These are phyloP conservation scores for Physocephala rufipes DNA, from an alignment of 2,888 invertebrate genomes.

Conservation along the genomic window DNA sequence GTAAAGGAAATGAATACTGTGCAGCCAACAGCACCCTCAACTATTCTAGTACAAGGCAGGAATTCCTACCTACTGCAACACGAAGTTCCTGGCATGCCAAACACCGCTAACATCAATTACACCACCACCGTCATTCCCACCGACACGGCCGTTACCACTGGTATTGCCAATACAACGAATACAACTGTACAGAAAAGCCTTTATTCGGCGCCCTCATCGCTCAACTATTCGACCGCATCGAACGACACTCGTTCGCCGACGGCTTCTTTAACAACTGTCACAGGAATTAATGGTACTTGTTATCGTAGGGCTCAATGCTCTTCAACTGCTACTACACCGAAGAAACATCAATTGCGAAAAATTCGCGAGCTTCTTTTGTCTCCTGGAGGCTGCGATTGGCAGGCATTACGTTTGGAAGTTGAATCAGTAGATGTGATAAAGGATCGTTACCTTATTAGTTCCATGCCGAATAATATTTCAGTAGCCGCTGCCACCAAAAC, in stretches of 20 bases:
- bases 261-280: constrained; percentile 28
- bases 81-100: constrained; percentile 37
- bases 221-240: constrained; percentile 38
- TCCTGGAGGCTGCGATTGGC: constrained; percentile 56
- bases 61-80: constrained; percentile 36
- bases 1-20: constrained; percentile 51
- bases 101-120: constrained; percentile 33
- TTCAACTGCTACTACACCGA: constrained; percentile 53
- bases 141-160: constrained; percentile 25
- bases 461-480: constrained; percentile 55
- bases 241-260: constrained; percentile 31
- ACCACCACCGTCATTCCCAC: no score
- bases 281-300: constrained; percentile 14
- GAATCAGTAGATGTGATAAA: constrained; percentile 71
- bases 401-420: constrained; percentile 49
- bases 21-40: constrained; percentile 31
- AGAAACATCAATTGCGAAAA: constrained; percentile 54
- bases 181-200: constrained; percentile 48
- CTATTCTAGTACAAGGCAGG: constrained; percentile 40
- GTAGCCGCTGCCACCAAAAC: constrained; percentile 55
- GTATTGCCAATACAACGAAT: constrained; percentile 24
- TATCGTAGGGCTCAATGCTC: not conserved
- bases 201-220: constrained; percentile 51
- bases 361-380: constrained; percentile 55
- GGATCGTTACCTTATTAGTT: constrained; percentile 77